Conservation (phyloP, 2,888 invertebrate species). For the Protula sp. region DNA sequence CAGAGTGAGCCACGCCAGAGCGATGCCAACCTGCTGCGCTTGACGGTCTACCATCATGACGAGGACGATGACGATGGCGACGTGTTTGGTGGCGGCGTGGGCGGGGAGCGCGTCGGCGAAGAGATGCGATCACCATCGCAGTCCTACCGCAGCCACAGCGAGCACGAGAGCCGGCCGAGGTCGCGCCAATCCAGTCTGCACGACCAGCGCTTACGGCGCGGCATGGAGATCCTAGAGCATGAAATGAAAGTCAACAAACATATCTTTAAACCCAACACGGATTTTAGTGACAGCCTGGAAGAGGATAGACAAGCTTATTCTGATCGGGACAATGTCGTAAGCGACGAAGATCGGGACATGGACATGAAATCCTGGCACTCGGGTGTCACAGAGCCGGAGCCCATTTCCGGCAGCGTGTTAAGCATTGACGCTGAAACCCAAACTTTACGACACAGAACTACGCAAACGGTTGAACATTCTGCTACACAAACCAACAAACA, state of each 20-base stretch:
- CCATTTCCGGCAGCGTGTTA: not conserved
- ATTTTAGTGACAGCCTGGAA: not conserved
- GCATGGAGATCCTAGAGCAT: conserved; percentile 8
- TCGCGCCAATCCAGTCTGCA: no score
- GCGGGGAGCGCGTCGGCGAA: not conserved
- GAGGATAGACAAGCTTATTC: not conserved
- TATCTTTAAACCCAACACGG: conserved; percentile 1
- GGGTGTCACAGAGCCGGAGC: conserved; percentile 16
- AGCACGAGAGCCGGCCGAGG: not conserved
- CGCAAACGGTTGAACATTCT: conserved; percentile 15
- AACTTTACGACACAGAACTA: conserved; percentile 12
- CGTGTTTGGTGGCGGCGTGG: not conserved
- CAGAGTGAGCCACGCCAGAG: conserved; percentile 3
- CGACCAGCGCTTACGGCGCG: not conserved
- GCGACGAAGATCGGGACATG: conserved; percentile 1
- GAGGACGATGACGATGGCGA: not conserved
- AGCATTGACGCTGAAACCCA: conserved; percentile 8
- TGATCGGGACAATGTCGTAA: not conserved
- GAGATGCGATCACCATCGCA: not conserved
- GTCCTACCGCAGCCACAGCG: not conserved
- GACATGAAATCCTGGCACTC: conserved; percentile 8
- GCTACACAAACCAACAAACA: conserved; percentile 9
- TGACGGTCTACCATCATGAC: conserved; percentile 1
- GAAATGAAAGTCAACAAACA: not conserved
- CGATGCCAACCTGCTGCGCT: not conserved